phyloP scores from a whole-genome alignment of 2,888 invertebrate species.

The Lycophotia porphyrea region DNA sequence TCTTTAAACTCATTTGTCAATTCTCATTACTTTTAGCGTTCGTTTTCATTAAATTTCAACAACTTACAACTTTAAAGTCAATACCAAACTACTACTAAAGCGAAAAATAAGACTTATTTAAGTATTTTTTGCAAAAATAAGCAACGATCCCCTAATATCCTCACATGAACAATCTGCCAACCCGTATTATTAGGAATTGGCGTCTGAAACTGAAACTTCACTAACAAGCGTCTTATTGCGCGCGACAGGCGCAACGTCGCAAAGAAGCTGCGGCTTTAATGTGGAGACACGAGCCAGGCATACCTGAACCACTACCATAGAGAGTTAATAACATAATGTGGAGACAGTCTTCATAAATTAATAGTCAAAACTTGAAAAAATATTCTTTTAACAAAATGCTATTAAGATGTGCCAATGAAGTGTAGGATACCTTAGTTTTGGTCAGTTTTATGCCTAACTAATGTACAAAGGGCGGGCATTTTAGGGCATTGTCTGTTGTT shows the following conservation, averaged over 20 bases:
- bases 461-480: background rate
- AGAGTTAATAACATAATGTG: background rate
- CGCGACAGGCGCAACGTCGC: conserved; percentile 32
- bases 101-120: background rate
- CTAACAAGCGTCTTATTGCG: conserved; percentile 58
- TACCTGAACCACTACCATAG: conserved; percentile 40
- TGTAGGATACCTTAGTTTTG: background rate
- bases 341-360: too few relatives aligned
- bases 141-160: background rate
- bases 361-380: too few relatives aligned
- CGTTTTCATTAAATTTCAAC: background rate
- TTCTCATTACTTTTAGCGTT: too few relatives aligned
- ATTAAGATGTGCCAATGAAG: background rate
- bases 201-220: conserved; percentile 49
- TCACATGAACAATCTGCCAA: conserved; percentile 10
- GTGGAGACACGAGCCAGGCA: background rate
- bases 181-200: conserved; percentile 41
- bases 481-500: background rate
- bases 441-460: background rate
- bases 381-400: background rate
- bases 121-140: background rate
- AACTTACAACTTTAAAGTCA: background rate
- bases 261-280: conserved; percentile 34
- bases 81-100: background rate
- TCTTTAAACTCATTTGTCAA: background rate